Evolutionary conservation across 2,888 invertebrate species (phyloP).

Genomic region (Acanthacorydalis orientalis): DNA sequence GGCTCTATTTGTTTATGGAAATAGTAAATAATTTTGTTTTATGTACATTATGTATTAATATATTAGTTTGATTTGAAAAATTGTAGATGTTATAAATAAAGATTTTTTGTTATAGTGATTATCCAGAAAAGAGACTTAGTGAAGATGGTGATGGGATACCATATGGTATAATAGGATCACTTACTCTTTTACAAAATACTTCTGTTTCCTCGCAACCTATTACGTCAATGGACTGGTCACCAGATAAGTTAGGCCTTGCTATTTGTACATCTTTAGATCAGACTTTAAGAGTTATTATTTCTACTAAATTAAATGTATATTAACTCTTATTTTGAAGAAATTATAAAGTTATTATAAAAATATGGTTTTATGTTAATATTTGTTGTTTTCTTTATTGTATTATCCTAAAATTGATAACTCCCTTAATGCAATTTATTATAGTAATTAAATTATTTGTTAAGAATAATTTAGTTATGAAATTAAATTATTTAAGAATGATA

Average conservation of each 20-base stretch:
- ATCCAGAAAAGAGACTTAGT: slow-evolving; percentile 59
- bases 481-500: too few species aligned
- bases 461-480: too few species aligned
- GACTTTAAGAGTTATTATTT: slow-evolving; percentile 65
- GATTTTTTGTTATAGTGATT: slow-evolving; percentile 35
- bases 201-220: slow-evolving; percentile 77
- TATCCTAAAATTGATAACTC: too few species aligned
- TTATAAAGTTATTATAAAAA: too few species aligned
- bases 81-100: neutral
- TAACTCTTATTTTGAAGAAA: too few species aligned
- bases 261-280: slow-evolving; percentile 89
- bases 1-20: slow-evolving; percentile 91
- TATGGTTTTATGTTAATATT: too few species aligned
- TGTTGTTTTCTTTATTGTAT: too few species aligned
- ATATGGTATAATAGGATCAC: slow-evolving; percentile 58
- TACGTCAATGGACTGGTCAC: slow-evolving; percentile 80
- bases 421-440: too few species aligned
- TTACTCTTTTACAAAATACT: slow-evolving; percentile 62
- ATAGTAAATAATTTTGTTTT: slow-evolving; percentile 46
- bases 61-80: neutral
- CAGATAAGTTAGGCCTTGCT: slow-evolving; percentile 73
- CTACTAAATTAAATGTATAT: slow-evolving; percentile 60
- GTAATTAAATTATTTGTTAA: too few species aligned
- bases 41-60: neutral
- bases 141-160: slow-evolving; percentile 54